Conservation (phyloP, 2,113 vertebrate species). For the Oreochromis tanganicae region DNA sequence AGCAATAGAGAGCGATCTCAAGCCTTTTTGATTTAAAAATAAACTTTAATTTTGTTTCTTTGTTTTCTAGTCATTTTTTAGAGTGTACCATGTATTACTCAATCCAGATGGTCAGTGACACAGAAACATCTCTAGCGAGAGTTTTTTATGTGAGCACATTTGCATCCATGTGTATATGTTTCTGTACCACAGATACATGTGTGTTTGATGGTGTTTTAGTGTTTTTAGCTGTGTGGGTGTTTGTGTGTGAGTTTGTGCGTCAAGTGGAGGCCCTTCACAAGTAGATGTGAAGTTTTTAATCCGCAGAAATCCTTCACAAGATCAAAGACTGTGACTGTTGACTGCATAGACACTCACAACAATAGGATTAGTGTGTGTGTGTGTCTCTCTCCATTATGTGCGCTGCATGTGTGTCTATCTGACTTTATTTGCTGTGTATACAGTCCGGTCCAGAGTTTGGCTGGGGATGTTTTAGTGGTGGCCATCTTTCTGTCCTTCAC, state of each 20-base stretch:
- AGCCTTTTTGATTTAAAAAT: neutral
- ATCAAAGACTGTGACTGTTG: conserved; percentile 60
- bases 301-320: conserved; percentile 58
- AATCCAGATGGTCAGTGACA: conserved; percentile 31
- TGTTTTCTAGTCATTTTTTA: neutral
- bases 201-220: neutral
- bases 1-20: neutral
- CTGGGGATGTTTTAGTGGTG: neutral
- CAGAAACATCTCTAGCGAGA: conserved; percentile 12
- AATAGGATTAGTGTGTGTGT: conserved; percentile 48
- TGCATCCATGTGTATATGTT: neutral
- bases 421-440: neutral
- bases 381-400: neutral
- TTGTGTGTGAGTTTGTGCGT: neutral
- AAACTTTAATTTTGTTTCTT: neutral
- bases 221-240: neutral
- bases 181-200: neutral
- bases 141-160: neutral
- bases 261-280: conserved; percentile 16
- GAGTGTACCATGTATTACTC: conserved; percentile 1
- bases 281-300: conserved; percentile 49
- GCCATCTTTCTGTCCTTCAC: neutral
- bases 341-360: conserved; percentile 44
- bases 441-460: neutral
- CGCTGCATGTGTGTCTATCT: neutral